Evolutionary conservation across 2,888 invertebrate species (phyloP), one percentile per base, ranked within the genome.

Genomic region (Trissolcus brochymenae): DNA sequence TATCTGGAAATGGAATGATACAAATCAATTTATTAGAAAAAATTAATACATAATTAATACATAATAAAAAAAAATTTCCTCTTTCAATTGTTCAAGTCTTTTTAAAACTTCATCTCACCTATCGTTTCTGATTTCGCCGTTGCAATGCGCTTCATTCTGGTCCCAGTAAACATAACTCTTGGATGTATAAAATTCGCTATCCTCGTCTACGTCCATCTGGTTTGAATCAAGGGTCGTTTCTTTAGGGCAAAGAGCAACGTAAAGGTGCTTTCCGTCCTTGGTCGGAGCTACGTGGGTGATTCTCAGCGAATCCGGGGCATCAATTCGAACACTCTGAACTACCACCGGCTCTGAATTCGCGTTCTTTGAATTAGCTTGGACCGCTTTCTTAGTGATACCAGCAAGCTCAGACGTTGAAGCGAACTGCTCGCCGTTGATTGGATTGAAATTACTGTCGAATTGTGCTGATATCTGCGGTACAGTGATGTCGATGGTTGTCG

Each of bases 101-200:
- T n/a, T n/a, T n/a, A n/a, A 50, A 4, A 17, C 16, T 7, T 4
- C 6, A 6, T 76, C 11, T 72, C 43, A 60, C 66, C 73, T 66
- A 2, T 85, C 83, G 14, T 84, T 84, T 49, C 83, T 86, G 67
- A 90, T 90, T 60, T 92, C 91, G 35, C 92, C 91, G 75, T 92
- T 91, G 2, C 91, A 91, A 67, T 91, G 90, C 74, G 91, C 91
- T 0, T 92, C 91, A 74, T 92, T 92, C 64, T 92, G 92, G 81
- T 92, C 92, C 74, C 92, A 92, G 80, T 91, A 92, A 84, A 92
- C 91, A 80, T 91, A 91, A 71, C 86, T 85, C 61, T 88, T 88
- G 0, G 82, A 85, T 0, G 86, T 81, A 53, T 86, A 84, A 66
- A 86, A 84, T 72, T 88, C 84, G 71, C 84, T 86, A 61, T 88